Base-by-base conservation (phyloP, 2,888 invertebrate genomes). In the Sphaerophoria taeniata region DNA sequence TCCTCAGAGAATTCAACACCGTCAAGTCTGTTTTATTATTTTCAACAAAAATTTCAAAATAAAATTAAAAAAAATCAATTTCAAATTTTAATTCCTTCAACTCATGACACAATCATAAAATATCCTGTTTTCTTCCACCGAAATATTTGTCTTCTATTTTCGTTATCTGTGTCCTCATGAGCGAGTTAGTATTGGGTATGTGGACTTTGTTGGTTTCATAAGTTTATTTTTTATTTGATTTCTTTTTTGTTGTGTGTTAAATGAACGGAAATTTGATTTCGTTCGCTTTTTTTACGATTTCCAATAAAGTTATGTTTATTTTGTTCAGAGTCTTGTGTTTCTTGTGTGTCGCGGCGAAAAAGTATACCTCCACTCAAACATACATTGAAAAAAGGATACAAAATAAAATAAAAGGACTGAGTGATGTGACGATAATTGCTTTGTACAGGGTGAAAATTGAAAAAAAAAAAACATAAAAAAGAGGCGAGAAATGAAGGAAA, bases 211-310 rank as follows among this genome's bases (percentile, higher is more conserved):
- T 36, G 6, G 55, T 33, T 16, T 51, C 16, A 11, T 31, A 55
- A 5, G 4, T 4, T n/a, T 53, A 2, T 53, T 53, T 16, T 6
- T 55, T 61, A 39, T 5, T 11, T 43, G 12, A 14, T 56, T 43
- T 65, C 69, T 49, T 73, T 43, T 31, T 69, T 45, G 43, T 61
- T 58, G 53, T 61, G 5, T 47, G 4, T 53, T 51, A n/a, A 11
- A 39, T 45, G 36, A 75, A 67, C 74, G 80, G 80, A 81, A 75
- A 81, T 81, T 81, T 81, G 80, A 81, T 81, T 75, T 71, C 31
- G 43, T 43, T 55, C 24, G 24, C n/a, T 6, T 12, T 71, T 56
- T 55, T 49, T 65, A n/a, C 58, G 34, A 33, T 58, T 65, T 71
- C 65, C 75, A 79, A 73, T 74, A 55, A 74, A 70, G 63, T 65